phyloP scores from a whole-genome alignment of 2,888 invertebrate species.

The Cremastobaeus sp. region DNA sequence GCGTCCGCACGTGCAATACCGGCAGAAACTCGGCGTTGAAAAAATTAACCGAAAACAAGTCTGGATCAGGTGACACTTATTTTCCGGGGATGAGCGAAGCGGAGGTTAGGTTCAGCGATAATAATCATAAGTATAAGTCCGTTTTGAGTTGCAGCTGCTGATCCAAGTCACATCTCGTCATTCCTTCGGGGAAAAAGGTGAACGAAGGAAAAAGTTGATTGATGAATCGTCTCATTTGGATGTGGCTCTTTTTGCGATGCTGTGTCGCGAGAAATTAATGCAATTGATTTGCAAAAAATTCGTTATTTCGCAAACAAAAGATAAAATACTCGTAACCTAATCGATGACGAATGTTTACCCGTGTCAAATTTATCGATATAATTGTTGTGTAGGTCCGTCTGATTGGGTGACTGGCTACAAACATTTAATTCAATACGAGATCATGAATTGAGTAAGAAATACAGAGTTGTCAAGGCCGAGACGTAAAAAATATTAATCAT shows the following conservation, averaged over 20 bases:
- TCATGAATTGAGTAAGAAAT: too few species aligned
- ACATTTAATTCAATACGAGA: too few species aligned
- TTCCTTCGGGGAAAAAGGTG: slow-evolving; percentile 7
- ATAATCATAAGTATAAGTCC: slow-evolving; percentile 49
- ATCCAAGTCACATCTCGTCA: slow-evolving; percentile 45
- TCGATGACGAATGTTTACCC: too few species aligned
- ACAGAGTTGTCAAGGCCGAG: too few species aligned
- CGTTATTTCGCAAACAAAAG: slow-evolving; percentile 5
- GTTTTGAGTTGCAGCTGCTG: slow-evolving; percentile 33
- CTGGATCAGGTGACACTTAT: slow-evolving; percentile 25
- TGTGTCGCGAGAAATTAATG: slow-evolving; percentile 13
- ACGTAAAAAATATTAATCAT: too few species aligned
- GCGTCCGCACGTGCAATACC: slow-evolving; percentile 40
- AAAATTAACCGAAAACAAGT: slow-evolving; percentile 32
- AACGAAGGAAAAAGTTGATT: slow-evolving; percentile 26
- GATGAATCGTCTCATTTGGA: slow-evolving; percentile 23
- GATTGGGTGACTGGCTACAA: too few species aligned
- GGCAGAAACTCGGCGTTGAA: slow-evolving; percentile 9
- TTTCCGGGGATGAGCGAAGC: slow-evolving; percentile 32
- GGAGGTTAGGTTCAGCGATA: slow-evolving; percentile 21
- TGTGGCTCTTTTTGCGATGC: slow-evolving; percentile 7
- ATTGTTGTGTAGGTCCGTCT: too few species aligned
- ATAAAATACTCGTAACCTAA: too few species aligned
- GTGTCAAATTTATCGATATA: too few species aligned
- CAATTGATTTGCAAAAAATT: slow-evolving; percentile 1